Evolutionary conservation across 2,797 vertebrate species (phyloP), one percentile per base, ranked within the genome.

Genomic region (Sternotherus odoratus): DNA sequence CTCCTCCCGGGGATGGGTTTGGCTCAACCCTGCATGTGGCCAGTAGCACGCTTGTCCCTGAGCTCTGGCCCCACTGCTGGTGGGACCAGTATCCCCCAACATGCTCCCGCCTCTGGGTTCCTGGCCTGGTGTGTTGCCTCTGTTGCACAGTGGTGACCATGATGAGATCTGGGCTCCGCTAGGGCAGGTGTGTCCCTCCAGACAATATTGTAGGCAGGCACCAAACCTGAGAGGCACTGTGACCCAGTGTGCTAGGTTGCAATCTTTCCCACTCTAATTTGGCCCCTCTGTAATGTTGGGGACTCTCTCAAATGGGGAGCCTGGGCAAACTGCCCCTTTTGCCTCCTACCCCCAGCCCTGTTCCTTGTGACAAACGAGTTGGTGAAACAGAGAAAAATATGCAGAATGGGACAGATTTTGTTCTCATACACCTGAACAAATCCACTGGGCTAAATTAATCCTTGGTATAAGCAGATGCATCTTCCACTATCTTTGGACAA

Each of bases 401-500:
- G 39, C 16, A 24, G 36, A 85, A 83, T 2, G 46, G 36, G 50
- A 86, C 60, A 5, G 1, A 90, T 88, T 91, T 90, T 46, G 24
- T 48, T 39, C 43, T 75, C 13, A 75, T 75, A 46, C 3, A 51
- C 77, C 43, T 79, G 24, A 50, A 30, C 57, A 85, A 89, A 86
- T 54, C 43, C 28, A 28, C 63, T 6, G 10, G 53, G 43, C 51
- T 90, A 49, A 86, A 87, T 26, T 57, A 19, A 33, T 90, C 66
- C 60, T 79, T 46, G 26, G 54, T 0, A 63, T 72, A 66, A 33
- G 23, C 54, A 91, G 66, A 83, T 36, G 15, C 43, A 81, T 51
- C 0, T 0, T 12, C 57, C 12, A 72, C 39, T 72, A n/a, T 26
- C 21, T 75, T 75, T 46, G 24, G 26, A 75, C 43, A 46, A 46